Base-by-base conservation (phyloP, 2,113 vertebrate genomes). In the Pseudorhombus dupliciocellatus region DNA sequence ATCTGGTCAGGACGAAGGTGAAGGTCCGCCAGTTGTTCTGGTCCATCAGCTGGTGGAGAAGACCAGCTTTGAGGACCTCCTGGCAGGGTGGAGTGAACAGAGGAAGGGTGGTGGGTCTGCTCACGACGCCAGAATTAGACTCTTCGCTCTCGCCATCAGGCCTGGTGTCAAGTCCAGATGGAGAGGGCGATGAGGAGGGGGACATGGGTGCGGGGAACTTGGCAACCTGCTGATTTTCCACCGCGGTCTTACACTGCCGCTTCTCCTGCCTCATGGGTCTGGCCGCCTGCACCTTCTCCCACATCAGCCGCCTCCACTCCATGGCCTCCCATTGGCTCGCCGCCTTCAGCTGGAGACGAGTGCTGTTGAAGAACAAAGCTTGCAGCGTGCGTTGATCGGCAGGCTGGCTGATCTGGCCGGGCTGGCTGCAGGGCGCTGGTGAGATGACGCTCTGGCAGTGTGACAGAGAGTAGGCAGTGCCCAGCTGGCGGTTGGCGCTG, bases 1-100 rank as follows among this genome's bases (percentile, higher is more conserved):
- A 94, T 53, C 89, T 90, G 69, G 92, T 97, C 80, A 99, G 92
- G 50, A 99, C 95, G 73, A 98, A 99, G 0, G 95, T 96, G 82
- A 97, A 98, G 5, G 96, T 91, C 66, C 95, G 94, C 97, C 96
- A 99, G 92, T 96, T 96, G 88, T 97, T 97, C 65, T 95, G 96
- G 73, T 96, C 79, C 10, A 93, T 93, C 61, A 98, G 91, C 81
- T 94, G 94, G 75, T 96, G 94, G 7, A 99, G 94, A 12, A 95
- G 92, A 48, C 96, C 97, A 0, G 95, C 94, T 86, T 94, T 97
- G n/a, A 98, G 87, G 70, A 95, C 90, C 31, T 95, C 95, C 3
- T 84, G 86, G 73, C 93, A 93, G 77, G 89, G 93, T 15, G 94
- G 94, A 61, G 93, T 87, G 18, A 94, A 93, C 1, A 93, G 60